Evolutionary conservation across 2,888 invertebrate genomes (phyloP), one percentile per base, ranked within the genome.

Genomic region (Dorcus parallelipipedus): DNA sequence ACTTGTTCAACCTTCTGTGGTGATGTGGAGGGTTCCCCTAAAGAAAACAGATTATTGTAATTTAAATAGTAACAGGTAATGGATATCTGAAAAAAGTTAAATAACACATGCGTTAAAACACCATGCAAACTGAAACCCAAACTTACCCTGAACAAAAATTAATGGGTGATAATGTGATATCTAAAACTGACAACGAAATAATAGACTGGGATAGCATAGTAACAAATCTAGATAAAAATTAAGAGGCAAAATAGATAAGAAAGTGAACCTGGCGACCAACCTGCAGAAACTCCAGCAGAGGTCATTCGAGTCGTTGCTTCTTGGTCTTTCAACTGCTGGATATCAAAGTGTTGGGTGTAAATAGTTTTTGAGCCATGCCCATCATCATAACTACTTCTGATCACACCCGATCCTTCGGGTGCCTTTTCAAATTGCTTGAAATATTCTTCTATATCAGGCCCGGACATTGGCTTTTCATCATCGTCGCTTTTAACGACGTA

Each of bases 401-500:
- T 65, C 3, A 71, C 56, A n/a, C 67, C 65, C 49, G 69, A 66
- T 26, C 67, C 62, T 52, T 67, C 62, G 49, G 59, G 59, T 26
- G 67, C 68, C 38, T 56, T 48, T 9, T 53, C 56, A 33, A 69
- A 64, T 58, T 67, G 67, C 56, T 69, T 70, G 33, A 76, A 68
- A 61, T 75, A 76, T 8, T 73, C 68, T 59, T 76, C 73, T 42
- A 75, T 70, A 53, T 76, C 73, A 17, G 63, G 56, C 41, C 66
- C 68, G 17, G 68, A 60, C 9, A 50, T 59, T 53, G 54, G 49
- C 42, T 62, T 56, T 17, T 65, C 62, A 20, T 66, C 64, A 55
- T 62, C 39, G 50, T 70, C 68, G 42, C 56, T 66, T 68, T 73
- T 74, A 8, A 82, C 69, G 33, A 83, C 76, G 54, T 81, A 75